Percentiles rank a stretch among this genome's conserved stretches.
These are phyloP conservation scores for Arge pagana DNA, from an alignment of 2,888 invertebrate species.

Conservation along the genomic window DNA sequence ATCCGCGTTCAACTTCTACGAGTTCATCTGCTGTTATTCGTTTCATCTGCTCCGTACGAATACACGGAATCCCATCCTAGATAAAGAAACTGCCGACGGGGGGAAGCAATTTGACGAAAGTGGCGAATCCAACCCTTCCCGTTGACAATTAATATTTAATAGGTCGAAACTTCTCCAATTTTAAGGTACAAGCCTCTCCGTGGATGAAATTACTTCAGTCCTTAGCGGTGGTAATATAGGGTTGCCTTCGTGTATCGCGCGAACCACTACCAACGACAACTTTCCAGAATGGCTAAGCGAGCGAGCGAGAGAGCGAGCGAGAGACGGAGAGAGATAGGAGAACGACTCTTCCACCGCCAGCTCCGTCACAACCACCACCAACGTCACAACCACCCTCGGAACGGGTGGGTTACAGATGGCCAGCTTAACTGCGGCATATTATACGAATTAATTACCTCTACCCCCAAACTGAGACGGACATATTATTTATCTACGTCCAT, in stretches of 20 bases:
- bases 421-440: slow-evolving; percentile 57
- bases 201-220: slow-evolving; percentile 42
- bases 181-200: no score
- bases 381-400: slow-evolving; percentile 26
- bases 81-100: no score
- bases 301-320: slow-evolving; percentile 14
- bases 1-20: no score
- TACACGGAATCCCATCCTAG: no score
- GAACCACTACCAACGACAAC: slow-evolving; percentile 29
- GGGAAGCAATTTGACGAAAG: no score
- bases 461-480: slow-evolving; percentile 47
- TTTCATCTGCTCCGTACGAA: no score
- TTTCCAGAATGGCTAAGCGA: slow-evolving; percentile 18
- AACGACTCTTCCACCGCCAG: neutral
- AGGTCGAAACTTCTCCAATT: no score
- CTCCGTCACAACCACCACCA: neutral
- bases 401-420: slow-evolving; percentile 52
- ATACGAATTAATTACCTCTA: slow-evolving; percentile 58
- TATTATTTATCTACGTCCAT: slow-evolving; percentile 51
- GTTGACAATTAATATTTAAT: no score
- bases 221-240: slow-evolving; percentile 45
- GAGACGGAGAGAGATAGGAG: slow-evolving; percentile 12
- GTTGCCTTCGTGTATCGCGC: slow-evolving; percentile 27
- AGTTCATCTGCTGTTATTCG: no score
- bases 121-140: no score